Percentiles rank a stretch among this genome's conserved stretches.
phyloP scores from a whole-genome alignment of 2,888 invertebrate genomes.

The Sesamia inferens region DNA sequence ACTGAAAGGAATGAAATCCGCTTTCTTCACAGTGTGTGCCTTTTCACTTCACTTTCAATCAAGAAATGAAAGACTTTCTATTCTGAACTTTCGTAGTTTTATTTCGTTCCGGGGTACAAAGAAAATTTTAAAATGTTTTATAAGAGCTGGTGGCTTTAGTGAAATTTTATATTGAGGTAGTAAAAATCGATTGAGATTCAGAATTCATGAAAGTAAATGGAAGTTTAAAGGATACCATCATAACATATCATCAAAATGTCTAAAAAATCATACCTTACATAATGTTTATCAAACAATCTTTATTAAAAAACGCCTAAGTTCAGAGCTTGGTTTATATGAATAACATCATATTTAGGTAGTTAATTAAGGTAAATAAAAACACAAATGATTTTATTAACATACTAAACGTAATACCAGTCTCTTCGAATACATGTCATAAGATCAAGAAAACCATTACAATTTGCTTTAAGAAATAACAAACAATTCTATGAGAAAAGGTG shows the following conservation, averaged over 20 bases:
- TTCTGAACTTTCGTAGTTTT: conserved; percentile 39
- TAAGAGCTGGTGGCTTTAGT: conserved; percentile 19
- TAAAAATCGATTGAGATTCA: neutral
- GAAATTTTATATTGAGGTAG: conserved; percentile 2
- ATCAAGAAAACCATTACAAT: conserved; percentile 6
- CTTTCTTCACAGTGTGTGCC: conserved; percentile 51
- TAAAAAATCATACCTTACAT: too few relatives aligned
- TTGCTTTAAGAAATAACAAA: conserved; percentile 8
- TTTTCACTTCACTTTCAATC: conserved; percentile 62
- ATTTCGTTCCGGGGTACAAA: conserved; percentile 26
- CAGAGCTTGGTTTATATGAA: too few relatives aligned
- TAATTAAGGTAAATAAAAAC: too few relatives aligned
- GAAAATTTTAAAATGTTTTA: conserved; percentile 38
- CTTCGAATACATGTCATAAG: neutral
- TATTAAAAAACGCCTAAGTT: too few relatives aligned
- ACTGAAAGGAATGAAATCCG: conserved; percentile 53
- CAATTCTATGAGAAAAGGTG: neutral
- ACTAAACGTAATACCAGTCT: too few relatives aligned
- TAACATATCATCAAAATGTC: neutral
- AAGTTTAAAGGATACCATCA: too few relatives aligned
- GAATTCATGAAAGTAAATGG: neutral
- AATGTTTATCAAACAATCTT: neutral
- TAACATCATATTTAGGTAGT: too few relatives aligned
- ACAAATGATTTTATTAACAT: too few relatives aligned
- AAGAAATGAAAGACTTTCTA: conserved; percentile 52